Percentiles rank a stretch among this genome's conserved stretches.
phyloP scores from a whole-genome alignment of 2,797 vertebrate species.

The Hydrophis major region DNA sequence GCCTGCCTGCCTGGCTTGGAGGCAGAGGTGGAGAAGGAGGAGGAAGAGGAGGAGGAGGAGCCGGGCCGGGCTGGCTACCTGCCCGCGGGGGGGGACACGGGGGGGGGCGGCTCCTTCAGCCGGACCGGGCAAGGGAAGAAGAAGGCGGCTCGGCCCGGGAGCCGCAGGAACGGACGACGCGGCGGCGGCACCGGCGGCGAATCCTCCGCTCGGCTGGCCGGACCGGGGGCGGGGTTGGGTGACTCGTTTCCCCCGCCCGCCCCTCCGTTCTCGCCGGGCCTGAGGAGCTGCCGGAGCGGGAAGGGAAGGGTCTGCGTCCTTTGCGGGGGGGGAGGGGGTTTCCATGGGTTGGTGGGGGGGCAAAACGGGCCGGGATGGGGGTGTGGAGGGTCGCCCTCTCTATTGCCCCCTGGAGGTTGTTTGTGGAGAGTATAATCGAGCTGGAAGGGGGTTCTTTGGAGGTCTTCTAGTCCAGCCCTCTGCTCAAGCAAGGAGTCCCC shows the following conservation, averaged over 20 bases:
- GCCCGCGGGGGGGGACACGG: not conserved
- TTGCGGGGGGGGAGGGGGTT: rapidly evolving
- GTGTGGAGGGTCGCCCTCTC: not conserved
- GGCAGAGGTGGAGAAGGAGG: not conserved
- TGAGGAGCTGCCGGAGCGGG: not conserved
- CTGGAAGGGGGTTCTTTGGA: too few relatives aligned
- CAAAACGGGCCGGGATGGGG: not conserved
- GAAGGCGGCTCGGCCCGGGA: not conserved
- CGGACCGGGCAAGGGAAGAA: not conserved
- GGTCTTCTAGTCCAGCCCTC: too few relatives aligned
- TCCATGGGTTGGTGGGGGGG: too few relatives aligned
- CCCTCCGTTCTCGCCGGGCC: rapidly evolving
- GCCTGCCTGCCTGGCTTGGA: not conserved
- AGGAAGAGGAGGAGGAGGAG: not conserved
- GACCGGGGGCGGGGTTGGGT: not conserved
- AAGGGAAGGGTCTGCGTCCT: not conserved
- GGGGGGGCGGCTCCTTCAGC: not conserved
- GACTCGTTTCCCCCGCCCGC: too few relatives aligned
- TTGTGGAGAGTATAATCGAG: too few relatives aligned
- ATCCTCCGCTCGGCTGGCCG: not conserved
- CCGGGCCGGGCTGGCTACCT: not conserved
- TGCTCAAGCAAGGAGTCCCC: too few relatives aligned
- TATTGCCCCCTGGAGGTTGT: too few relatives aligned
- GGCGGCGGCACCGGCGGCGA: too few relatives aligned
- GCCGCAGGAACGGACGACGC: not conserved